Evolutionary conservation across 2,888 invertebrate species (phyloP).

Genomic region (Tanaodytes sp.): DNA sequence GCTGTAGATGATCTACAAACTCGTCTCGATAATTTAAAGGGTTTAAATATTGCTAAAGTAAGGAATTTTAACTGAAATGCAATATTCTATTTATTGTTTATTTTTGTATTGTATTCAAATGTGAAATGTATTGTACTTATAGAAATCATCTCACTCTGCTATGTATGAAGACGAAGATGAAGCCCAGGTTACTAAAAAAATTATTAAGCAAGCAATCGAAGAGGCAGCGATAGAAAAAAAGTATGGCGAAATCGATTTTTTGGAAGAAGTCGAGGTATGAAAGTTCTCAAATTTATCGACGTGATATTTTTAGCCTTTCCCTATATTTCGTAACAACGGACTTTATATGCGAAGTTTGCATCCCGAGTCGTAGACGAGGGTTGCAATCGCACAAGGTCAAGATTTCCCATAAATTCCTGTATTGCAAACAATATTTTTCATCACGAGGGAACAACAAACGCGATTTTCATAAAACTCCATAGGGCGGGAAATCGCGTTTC

Average conservation of each 20-base stretch:
- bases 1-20: slow-evolving; percentile 72
- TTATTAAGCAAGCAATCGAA: slow-evolving; percentile 70
- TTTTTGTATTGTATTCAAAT: not conserved
- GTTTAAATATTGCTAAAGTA: slow-evolving; percentile 66
- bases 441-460: too few species aligned
- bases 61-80: not conserved
- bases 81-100: too few species aligned
- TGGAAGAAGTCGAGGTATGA: slow-evolving; percentile 63
- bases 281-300: too few species aligned
- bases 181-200: slow-evolving; percentile 65
- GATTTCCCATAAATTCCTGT: too few species aligned
- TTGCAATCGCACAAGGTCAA: too few species aligned
- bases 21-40: slow-evolving; percentile 73
- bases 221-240: slow-evolving; percentile 74
- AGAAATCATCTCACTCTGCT: slow-evolving; percentile 18
- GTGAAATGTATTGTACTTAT: not conserved
- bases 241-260: slow-evolving; percentile 61
- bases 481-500: too few species aligned
- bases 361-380: too few species aligned
- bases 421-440: too few species aligned
- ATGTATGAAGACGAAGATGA: slow-evolving; percentile 72
- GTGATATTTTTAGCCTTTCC: too few species aligned
- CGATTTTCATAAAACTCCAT: too few species aligned
- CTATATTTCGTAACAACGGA: too few species aligned
- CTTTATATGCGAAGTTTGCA: too few species aligned